A percentile compares a stretch with the other conserved stretches of the same genome.
phyloP scores from a whole-genome alignment of 2,888 invertebrate genomes.

The Sepioteuthis lessoniana region DNA sequence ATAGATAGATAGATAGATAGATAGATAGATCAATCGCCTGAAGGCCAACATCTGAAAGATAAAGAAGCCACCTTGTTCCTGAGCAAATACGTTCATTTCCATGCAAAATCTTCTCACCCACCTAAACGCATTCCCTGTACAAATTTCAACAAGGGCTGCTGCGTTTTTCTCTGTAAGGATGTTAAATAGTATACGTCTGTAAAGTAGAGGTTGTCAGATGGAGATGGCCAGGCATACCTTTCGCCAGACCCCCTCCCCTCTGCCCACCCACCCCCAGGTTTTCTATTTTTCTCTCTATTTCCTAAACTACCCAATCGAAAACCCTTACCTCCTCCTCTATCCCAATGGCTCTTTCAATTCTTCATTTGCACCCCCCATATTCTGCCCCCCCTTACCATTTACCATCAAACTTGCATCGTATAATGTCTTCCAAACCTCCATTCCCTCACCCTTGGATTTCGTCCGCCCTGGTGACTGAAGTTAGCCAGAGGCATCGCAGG shows the following conservation, averaged over 20 bases:
- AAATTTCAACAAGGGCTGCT: not conserved
- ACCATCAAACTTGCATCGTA: not conserved
- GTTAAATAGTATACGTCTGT: not conserved
- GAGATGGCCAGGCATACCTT: not conserved
- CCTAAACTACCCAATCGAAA: constrained; percentile 14
- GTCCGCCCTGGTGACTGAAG: constrained; percentile 23
- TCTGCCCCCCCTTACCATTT: not conserved
- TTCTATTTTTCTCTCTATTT: not conserved
- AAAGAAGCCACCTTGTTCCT: not conserved
- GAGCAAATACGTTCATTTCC: not conserved
- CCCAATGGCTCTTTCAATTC: not conserved
- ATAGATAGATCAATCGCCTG: not conserved
- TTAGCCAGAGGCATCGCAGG: not conserved
- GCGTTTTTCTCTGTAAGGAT: not conserved
- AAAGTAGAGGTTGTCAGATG: not conserved
- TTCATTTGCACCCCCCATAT: not conserved
- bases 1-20: not conserved
- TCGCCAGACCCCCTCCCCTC: too few relatives aligned
- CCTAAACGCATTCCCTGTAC: not conserved
- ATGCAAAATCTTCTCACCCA: not conserved
- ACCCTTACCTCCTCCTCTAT: not conserved
- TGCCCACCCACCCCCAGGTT: not conserved
- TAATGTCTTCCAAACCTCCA: not conserved
- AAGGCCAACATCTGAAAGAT: not conserved
- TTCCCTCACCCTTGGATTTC: not conserved